Evolutionary conservation across 2,797 vertebrate genomes (phyloP), one percentile per base, ranked within the genome.

Genomic region (Coccyzus lansbergi): DNA sequence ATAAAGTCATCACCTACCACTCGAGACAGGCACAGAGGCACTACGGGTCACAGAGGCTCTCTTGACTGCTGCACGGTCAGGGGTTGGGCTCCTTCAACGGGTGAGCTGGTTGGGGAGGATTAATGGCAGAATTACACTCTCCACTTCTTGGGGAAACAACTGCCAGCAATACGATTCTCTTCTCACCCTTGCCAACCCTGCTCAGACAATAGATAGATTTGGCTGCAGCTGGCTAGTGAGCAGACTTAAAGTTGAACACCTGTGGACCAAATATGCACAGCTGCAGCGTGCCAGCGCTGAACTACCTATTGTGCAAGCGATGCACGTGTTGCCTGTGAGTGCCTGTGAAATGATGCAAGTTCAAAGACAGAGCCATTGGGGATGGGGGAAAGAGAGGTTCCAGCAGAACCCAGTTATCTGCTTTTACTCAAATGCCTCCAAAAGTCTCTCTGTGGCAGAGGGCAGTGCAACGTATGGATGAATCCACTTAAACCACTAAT

Each of bases 1-100:
- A 69, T 33, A 75, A 89, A 89, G 22, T 65, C 81, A 58, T 40
- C 56, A 26, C 79, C 88, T 19, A 65, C 49, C 71, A 17, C 4
- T 12, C 29, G 3, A 31, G 48, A 60, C 1, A 1, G n/a, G 36
- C 3, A 1, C 74, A 31, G 78, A 68, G 68, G 42, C 7, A 0
- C 69, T 1, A 1, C 0, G 9, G 63, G 49, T 8, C 1, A 7
- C 9, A 6, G n/a, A 49, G 28, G 14, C 10, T n/a, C 51, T 34
- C 85, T 84, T 53, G 15, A 6, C 40, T 5, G 3, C 65, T 24
- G 21, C 29, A 7, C 8, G 0, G 68, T 48, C 60, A 81, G 83
- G 76, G 82, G 53, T 38, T 64, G 59, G 59, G 76, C 40, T 71
- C 8, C 26, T 82, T 5, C 2, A 1, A 46, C 44, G 52, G 58